Conservation (phyloP, 2,113 vertebrate genomes). For the Bothrops jararaca region DNA sequence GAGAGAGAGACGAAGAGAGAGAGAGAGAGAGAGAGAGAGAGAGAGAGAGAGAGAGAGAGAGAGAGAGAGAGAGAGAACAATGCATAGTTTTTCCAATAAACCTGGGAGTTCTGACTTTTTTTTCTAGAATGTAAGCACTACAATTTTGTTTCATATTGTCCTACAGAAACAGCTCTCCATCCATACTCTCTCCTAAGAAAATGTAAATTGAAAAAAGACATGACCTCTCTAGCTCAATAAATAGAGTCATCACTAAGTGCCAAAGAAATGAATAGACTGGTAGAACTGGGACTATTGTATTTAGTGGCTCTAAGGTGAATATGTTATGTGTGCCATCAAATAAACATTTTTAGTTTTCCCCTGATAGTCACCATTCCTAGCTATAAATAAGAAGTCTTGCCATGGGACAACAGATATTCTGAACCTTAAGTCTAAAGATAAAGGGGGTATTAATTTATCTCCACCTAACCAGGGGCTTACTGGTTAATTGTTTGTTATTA, state of each 20-base stretch:
- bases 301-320: neutral
- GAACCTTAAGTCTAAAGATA: conserved; percentile 66
- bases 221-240: neutral
- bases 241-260: neutral
- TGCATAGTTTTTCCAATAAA: neutral
- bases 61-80: no score
- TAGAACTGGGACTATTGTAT: neutral
- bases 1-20: fast-evolving
- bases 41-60: no score
- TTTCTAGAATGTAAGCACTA: neutral
- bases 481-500: conserved; percentile 64
- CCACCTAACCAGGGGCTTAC: conserved; percentile 62
- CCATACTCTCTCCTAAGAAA: neutral
- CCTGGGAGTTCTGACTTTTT: neutral
- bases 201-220: neutral
- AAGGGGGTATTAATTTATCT: conserved; percentile 67
- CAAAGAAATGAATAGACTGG: neutral
- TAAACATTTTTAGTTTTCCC: conserved; percentile 60
- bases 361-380: conserved; percentile 60
- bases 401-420: conserved; percentile 51
- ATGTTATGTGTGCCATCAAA: neutral
- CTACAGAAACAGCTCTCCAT: neutral
- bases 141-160: neutral
- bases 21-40: no score
- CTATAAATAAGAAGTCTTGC: conserved; percentile 66